Conservation (phyloP, 2,113 vertebrate species). For the Oriolus oriolus region DNA sequence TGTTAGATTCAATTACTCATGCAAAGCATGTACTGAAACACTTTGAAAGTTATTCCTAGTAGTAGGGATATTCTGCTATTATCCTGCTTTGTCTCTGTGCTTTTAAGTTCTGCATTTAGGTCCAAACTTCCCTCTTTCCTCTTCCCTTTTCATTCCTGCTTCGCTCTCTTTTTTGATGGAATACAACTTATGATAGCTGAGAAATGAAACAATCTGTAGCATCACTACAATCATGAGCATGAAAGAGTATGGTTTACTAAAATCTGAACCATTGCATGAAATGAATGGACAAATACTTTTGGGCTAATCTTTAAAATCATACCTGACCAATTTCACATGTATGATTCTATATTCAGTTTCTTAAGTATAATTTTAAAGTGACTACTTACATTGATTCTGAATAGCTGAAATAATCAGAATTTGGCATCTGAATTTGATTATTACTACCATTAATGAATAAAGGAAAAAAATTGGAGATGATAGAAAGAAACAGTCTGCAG, state of each 20-base stretch:
- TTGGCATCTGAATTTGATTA: background rate
- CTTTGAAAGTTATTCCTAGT: background rate
- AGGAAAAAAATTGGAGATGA: background rate
- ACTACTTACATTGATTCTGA: background rate
- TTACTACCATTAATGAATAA: background rate
- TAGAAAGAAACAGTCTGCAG: background rate
- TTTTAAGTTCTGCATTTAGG: background rate
- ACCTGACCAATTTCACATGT: background rate
- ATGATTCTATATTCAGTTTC: background rate
- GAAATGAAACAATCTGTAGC: background rate
- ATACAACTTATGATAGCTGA: background rate
- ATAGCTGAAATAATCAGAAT: background rate
- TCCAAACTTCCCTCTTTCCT: background rate
- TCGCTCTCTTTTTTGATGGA: rapidly evolving
- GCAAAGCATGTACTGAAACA: background rate
- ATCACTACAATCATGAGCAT: background rate
- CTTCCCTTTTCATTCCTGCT: background rate
- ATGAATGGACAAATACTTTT: background rate
- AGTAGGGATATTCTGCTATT: background rate
- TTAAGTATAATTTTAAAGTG: background rate
- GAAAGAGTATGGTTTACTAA: background rate
- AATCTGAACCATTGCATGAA: background rate
- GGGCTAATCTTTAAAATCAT: background rate
- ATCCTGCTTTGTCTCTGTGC: background rate
- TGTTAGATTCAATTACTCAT: background rate